Evolutionary conservation across 2,113 vertebrate genomes (phyloP), one percentile per base, ranked within the genome.

Genomic region (Carassius carassius): DNA sequence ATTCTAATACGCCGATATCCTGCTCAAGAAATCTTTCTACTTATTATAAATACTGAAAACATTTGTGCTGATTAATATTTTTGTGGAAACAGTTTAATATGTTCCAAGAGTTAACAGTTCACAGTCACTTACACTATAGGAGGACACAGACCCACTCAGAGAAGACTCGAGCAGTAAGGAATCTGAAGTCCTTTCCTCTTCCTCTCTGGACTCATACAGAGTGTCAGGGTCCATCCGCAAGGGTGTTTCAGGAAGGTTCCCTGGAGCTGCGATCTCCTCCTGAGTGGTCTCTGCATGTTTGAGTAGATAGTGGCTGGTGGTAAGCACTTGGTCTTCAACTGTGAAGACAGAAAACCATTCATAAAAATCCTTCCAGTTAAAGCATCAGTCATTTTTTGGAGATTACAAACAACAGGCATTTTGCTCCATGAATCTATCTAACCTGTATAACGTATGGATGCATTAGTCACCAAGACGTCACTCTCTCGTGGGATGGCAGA

Each of bases 221-320:
- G 90, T 82, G 78, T 91, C 88, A 0, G 96, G 94, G 0, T 97
- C 96, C 93, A 92, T 94, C 80, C 96, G 94, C 79, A 98, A 95
- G 23, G 98, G 98, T 0, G 97, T 98, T 91, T 99, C 97, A 0
- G 97, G 97, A 86, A 99, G 94, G 85, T 98, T 98, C 47, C 97
- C 98, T 13, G 96, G 96, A 62, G 96, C 91, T 0, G 95, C 94
- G 0, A 94, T 93, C 91, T 98, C 97, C 78, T 98, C 96, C 86
- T 96, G 90, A 1, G 97, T 98, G 69, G 97, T 98, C 86, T 97
- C 97, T 3, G 91, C 94, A 76, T 96, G 95, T 88, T 91, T 92
- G 60, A 94, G 84, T 5, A 96, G 95, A 85, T 97, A 97, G 88
- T 97, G 97, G 89, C 96, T 97, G 82, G 97, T 97, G 83, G 97